Conservation (phyloP, 92 coral and sea anemone species). For the Muricea muricata region DNA sequence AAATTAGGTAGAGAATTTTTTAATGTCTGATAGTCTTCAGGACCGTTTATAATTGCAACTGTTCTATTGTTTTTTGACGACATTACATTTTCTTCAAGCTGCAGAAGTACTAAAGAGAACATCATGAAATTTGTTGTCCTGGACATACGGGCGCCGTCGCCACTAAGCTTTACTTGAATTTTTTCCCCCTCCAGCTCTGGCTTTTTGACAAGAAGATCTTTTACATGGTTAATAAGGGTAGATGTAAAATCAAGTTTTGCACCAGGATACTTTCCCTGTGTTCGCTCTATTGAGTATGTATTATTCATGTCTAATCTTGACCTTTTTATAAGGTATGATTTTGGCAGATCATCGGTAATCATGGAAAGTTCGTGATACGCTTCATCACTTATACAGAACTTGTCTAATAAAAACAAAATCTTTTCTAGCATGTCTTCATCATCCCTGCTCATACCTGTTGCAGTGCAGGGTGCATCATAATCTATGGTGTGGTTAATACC, state of each 20-base stretch:
- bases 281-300: slow-evolving; percentile 46
- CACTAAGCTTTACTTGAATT: slow-evolving; percentile 62
- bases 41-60: slow-evolving; percentile 62
- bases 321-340: neutral
- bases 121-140: slow-evolving; percentile 67
- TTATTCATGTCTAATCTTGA: neutral
- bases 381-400: slow-evolving; percentile 14
- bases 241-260: slow-evolving; percentile 14
- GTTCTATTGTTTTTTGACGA: slow-evolving; percentile 63
- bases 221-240: neutral
- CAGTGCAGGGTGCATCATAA: neutral
- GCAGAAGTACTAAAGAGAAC: slow-evolving; percentile 60
- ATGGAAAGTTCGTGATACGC: slow-evolving; percentile 6
- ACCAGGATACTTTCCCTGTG: slow-evolving; percentile 12
- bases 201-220: slow-evolving; percentile 23
- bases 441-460: neutral
- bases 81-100: slow-evolving; percentile 54
- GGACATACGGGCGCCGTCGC: slow-evolving; percentile 68
- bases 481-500: slow-evolving; percentile 41
- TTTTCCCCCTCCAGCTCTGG: slow-evolving; percentile 14
- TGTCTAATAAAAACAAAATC: neutral
- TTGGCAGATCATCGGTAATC: neutral
- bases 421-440: neutral
- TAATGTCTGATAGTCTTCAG: slow-evolving; percentile 60
- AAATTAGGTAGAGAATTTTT: slow-evolving; percentile 46